Evolutionary conservation across 2,797 vertebrate species (phyloP).

Genomic region (Micrastur ruficollis): DNA sequence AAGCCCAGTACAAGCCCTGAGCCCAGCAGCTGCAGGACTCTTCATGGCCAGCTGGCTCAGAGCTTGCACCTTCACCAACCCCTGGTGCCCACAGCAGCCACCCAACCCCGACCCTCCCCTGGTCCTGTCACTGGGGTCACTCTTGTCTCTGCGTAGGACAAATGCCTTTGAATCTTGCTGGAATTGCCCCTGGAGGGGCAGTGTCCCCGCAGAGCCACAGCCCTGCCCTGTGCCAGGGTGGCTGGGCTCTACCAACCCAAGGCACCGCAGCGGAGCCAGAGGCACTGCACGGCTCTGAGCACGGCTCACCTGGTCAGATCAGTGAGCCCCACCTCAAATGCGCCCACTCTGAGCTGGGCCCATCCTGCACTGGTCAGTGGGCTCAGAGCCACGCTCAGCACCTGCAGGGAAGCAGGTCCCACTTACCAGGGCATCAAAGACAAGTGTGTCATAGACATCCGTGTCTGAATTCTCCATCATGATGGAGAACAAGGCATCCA

Average conservation of each 20-base stretch:
- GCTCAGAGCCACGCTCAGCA: not conserved
- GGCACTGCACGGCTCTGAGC: not conserved
- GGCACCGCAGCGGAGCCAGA: accelerated
- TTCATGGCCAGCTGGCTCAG: not conserved
- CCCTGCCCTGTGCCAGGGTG: not conserved
- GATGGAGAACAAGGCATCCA: constrained; percentile 70
- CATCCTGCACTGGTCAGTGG: not conserved
- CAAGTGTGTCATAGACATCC: constrained; percentile 14
- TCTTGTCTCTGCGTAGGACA: not conserved
- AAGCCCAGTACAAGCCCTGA: not conserved
- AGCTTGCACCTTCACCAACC: not conserved
- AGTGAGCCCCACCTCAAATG: not conserved
- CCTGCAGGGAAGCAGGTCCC: accelerated
- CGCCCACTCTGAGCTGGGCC: not conserved
- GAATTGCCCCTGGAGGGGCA: not conserved
- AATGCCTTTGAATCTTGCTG: not conserved
- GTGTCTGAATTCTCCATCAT: constrained; percentile 67
- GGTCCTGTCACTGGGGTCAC: accelerated
- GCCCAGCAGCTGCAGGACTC: not conserved
- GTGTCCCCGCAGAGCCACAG: not conserved
- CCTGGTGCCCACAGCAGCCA: accelerated
- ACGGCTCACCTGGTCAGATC: not conserved
- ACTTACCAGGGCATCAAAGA: constrained; percentile 65
- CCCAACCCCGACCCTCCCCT: too few species aligned
- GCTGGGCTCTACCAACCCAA: accelerated